Evolutionary conservation across 2,113 vertebrate genomes (phyloP), one percentile per base, ranked within the genome.

Genomic region (Xyrauchen texanus): DNA sequence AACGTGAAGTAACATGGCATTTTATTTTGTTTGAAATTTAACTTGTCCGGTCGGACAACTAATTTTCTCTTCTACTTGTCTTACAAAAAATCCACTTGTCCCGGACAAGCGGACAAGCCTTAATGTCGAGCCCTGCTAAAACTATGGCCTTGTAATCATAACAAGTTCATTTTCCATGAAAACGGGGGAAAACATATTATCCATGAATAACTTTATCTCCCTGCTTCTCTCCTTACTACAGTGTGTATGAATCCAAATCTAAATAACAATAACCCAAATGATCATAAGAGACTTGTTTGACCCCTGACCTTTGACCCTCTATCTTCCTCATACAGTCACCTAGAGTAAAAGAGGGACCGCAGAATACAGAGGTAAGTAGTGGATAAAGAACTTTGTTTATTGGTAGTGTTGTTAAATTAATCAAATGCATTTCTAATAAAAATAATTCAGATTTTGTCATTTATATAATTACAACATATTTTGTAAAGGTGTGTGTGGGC

Each of bases 321-420:
- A 88, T 91, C 80, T 91, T 86, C 90, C 75, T 88, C 91, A 87
- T 88, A 84, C 80, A 99, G 97, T 98, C 97, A 85, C 97, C 97
- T 13, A 93, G 97, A 93, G 96, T 99, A 87, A 99, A 96, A 91
- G 97, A 99, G 81, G 93, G 93, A 79, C 81, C 92, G 65, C 91
- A 93, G 86, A 95, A 94, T 87, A 94, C 95, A 1, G 97, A 98
- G 94, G 97, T 99, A 85, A 91, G 93, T 80, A 51, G 3, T 44
- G 34, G 8, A 68, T 21, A 4, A 52, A 52, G 7, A 4, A 46
- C 7, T 12, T 47, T 60, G 11, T 58, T 9, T 4, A n/a, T 8
- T 16, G 60, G 44, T 15, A 60, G 21, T 34, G 21, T 1, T 34
- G 21, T 34, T 34, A 34, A 34, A 34, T 34, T 34, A 34, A 34